Percentiles rank a stretch among this genome's conserved stretches.
Conservation (phyloP, 2,113 vertebrate genomes). For the Cathartes aura region DNA sequence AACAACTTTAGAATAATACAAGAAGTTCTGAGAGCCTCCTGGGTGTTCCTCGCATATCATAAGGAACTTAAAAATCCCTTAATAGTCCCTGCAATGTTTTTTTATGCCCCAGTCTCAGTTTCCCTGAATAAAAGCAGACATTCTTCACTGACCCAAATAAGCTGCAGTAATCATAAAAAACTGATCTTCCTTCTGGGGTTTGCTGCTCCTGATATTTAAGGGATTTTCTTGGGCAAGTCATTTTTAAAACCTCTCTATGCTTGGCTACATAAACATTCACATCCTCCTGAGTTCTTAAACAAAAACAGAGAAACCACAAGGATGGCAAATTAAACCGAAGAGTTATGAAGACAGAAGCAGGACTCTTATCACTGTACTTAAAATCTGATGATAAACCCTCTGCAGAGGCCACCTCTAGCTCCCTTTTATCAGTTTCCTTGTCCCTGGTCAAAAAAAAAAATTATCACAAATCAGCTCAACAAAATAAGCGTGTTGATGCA, state of each 20-base stretch:
- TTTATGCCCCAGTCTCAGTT: conserved; percentile 8
- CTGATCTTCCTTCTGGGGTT: conserved; percentile 7
- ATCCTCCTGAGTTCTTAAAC: not conserved
- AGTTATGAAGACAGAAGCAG: not conserved
- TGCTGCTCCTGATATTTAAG: conserved; percentile 27
- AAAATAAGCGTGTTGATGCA: rapidly evolving
- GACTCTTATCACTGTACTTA: not conserved
- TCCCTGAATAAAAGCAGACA: conserved; percentile 32
- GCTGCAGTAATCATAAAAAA: conserved; percentile 17
- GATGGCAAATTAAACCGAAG: not conserved
- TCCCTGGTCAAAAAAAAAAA: not conserved
- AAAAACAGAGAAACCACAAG: not conserved
- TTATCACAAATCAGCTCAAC: not conserved
- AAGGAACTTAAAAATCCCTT: conserved; percentile 35
- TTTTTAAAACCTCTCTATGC: conserved; percentile 5
- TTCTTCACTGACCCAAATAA: conserved; percentile 58
- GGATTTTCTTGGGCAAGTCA: conserved; percentile 12
- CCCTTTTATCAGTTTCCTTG: not conserved
- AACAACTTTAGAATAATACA: conserved; percentile 37
- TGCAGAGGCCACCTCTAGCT: not conserved
- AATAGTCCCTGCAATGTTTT: not conserved
- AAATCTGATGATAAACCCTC: not conserved
- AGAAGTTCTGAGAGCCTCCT: conserved; percentile 42
- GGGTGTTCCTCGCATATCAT: conserved; percentile 16
- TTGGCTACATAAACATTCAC: conserved; percentile 23